Conservation (phyloP, 2,888 invertebrate species). For the Tricholauxania praeusta region DNA sequence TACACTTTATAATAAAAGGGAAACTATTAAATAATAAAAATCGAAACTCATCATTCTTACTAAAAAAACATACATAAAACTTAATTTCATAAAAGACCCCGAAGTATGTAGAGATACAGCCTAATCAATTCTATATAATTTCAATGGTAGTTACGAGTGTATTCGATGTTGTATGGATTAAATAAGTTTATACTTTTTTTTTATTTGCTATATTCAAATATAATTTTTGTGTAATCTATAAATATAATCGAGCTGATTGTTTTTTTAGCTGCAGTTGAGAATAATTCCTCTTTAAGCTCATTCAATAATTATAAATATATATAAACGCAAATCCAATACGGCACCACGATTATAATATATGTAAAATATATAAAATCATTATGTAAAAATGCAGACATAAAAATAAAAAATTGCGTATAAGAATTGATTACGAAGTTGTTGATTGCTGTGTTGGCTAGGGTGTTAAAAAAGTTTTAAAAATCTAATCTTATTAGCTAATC, state of each 20-base stretch:
- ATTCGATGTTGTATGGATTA: conserved; percentile 42
- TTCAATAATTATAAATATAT: conserved; percentile 31
- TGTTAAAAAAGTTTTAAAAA: too few relatives aligned
- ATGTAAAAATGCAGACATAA: conserved; percentile 39
- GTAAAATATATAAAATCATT: conserved; percentile 41
- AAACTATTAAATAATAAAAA: conserved; percentile 38
- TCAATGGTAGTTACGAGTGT: conserved; percentile 31
- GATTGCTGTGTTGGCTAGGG: background rate
- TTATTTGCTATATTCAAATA: conserved; percentile 32
- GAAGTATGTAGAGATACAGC: conserved; percentile 19
- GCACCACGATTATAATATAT: conserved; percentile 41
- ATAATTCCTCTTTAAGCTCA: conserved; percentile 34
- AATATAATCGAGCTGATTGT: conserved; percentile 24
- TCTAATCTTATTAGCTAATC: too few relatives aligned
- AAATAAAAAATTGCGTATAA: conserved; percentile 36
- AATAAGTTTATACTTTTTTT: conserved; percentile 31
- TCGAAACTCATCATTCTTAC: conserved; percentile 20
- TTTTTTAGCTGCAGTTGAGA: conserved; percentile 30
- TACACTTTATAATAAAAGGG: conserved; percentile 38
- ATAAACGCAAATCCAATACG: conserved; percentile 31
- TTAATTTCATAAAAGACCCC: conserved; percentile 20
- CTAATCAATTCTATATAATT: conserved; percentile 20
- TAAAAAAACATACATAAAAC: conserved; percentile 6
- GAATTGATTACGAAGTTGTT: conserved; percentile 22
- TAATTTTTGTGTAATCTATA: conserved; percentile 34